phyloP scores from a whole-genome alignment of 2,888 invertebrate genomes.

The Lasioglossum pauxillum region DNA sequence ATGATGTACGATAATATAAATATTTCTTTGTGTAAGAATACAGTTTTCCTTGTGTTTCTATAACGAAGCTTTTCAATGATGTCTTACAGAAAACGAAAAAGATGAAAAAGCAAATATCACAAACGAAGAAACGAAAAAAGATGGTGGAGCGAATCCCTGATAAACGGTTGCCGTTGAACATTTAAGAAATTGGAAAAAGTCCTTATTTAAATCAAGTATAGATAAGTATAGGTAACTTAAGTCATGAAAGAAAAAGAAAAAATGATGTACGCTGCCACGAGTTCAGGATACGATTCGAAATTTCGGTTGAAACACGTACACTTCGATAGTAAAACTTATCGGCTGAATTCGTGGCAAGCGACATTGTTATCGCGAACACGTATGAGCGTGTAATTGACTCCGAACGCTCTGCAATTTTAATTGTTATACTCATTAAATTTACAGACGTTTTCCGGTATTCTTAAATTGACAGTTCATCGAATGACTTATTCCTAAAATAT shows the following conservation, averaged over 20 bases:
- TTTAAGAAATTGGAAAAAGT: constrained; percentile 67
- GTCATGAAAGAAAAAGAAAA: constrained; percentile 40
- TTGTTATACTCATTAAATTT: constrained; percentile 46
- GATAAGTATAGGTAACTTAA: constrained; percentile 70
- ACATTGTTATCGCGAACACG: constrained; percentile 48
- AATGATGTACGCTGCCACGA: constrained; percentile 53
- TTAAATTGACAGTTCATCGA: constrained; percentile 30
- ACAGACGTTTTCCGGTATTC: constrained; percentile 40
- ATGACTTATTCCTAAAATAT: constrained; percentile 28
- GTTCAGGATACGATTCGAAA: constrained; percentile 49
- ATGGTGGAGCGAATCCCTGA: constrained; percentile 89
- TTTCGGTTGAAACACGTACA: constrained; percentile 31
- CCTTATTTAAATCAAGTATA: constrained; percentile 74
- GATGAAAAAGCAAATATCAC: constrained; percentile 87
- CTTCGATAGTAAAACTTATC: constrained; percentile 37
- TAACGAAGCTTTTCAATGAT: constrained; percentile 13
- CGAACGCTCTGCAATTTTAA: constrained; percentile 56
- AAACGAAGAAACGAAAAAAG: constrained; percentile 89
- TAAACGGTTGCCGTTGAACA: constrained; percentile 70
- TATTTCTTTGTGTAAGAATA: neutral
- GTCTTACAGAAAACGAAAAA: constrained; percentile 87
- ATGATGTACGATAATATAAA: neutral
- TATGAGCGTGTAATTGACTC: constrained; percentile 63
- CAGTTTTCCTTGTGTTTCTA: constrained; percentile 5
- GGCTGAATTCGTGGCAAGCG: constrained; percentile 50